Evolutionary conservation across 1,140 invertebrate species (phyloP).

Genomic region (Lineus longissimus): DNA sequence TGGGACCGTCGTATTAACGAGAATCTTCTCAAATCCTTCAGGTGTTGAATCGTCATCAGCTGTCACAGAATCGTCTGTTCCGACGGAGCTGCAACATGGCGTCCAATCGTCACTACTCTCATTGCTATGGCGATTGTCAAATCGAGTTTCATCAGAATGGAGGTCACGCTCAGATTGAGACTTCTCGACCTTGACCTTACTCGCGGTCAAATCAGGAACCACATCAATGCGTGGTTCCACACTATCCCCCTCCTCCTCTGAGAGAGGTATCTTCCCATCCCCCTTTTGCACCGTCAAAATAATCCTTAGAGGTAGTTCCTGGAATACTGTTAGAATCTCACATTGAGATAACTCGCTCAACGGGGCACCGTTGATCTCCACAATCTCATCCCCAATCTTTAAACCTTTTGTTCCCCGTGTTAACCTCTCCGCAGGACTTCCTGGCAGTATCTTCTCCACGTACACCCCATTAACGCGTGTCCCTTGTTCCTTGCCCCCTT

Average conservation of each 20-base stretch:
- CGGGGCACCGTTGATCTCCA: conserved; percentile 73
- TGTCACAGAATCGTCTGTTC: background rate
- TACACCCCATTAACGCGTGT: conserved; percentile 72
- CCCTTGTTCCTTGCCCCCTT: conserved; percentile 68
- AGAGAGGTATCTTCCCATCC: background rate
- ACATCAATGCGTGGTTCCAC: background rate
- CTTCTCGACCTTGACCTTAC: no score
- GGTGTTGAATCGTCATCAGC: background rate
- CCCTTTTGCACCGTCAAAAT: conserved; percentile 28
- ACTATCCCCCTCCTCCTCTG: background rate
- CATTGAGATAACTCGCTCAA: conserved; percentile 77
- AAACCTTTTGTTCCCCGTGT: conserved; percentile 56
- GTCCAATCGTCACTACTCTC: background rate
- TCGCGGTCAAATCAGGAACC: no score
- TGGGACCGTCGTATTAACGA: conserved; percentile 27
- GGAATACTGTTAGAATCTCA: conserved; percentile 72
- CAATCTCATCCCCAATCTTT: conserved; percentile 80
- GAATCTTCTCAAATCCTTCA: conserved; percentile 27
- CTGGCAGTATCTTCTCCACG: conserved; percentile 82
- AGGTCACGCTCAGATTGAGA: background rate
- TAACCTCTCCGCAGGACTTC: conserved; percentile 85
- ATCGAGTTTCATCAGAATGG: background rate
- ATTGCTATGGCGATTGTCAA: conserved; percentile 1
- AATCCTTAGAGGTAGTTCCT: conserved; percentile 41
- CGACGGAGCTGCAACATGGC: background rate